phyloP scores from a whole-genome alignment of 2,797 vertebrate genomes.

The Poliocrania exsul region DNA sequence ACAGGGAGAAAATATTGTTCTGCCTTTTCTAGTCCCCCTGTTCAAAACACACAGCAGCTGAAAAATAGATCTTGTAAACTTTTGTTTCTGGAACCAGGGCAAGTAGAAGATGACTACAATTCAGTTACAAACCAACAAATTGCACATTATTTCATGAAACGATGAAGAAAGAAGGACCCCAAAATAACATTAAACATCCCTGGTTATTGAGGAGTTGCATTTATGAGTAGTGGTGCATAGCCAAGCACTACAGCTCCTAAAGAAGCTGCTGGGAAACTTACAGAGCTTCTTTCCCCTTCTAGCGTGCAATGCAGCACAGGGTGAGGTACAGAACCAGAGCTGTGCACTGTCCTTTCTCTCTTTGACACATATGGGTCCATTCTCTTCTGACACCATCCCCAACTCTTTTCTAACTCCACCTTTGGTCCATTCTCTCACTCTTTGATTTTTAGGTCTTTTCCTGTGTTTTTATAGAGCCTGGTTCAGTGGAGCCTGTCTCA shows the following conservation, averaged over 20 bases:
- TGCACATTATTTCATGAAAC: not conserved
- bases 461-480: not conserved
- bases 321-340: not conserved
- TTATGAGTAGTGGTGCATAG: not conserved
- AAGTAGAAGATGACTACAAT: not conserved
- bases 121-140: not conserved
- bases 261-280: not conserved
- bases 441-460: not conserved
- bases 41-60: not conserved
- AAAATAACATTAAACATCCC: not conserved
- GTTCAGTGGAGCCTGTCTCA: not conserved
- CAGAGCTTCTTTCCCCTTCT: not conserved
- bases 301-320: accelerated
- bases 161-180: not conserved
- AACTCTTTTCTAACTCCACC: not conserved
- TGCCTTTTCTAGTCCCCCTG: not conserved
- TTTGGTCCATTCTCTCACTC: not conserved
- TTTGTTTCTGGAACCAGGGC: not conserved
- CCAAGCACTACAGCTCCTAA: not conserved
- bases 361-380: not conserved
- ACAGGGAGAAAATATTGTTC: not conserved
- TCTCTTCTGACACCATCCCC: not conserved
- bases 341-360: not conserved
- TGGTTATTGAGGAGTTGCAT: not conserved
- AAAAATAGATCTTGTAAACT: not conserved